Percentiles rank a stretch among this genome's conserved stretches.
phyloP scores from a whole-genome alignment of 2,797 vertebrate genomes.

The Poecilia wingei region DNA sequence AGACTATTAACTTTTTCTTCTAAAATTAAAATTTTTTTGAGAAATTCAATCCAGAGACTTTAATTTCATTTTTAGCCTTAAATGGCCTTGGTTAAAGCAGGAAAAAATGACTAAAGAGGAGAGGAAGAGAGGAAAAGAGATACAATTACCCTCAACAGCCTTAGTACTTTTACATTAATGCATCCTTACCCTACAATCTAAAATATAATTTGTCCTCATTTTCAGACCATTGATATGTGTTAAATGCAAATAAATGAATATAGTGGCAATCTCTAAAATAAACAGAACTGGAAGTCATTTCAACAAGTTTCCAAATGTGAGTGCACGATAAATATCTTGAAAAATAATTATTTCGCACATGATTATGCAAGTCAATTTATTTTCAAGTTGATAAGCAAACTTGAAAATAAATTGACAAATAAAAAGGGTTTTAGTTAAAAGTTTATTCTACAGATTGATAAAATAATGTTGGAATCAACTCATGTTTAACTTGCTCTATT shows the following conservation, averaged over 20 bases:
- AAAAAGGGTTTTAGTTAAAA: background rate
- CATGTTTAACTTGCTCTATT: background rate
- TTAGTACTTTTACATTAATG: background rate
- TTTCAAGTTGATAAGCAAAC: background rate
- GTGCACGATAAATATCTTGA: background rate
- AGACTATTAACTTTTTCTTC: background rate
- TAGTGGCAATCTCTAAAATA: background rate
- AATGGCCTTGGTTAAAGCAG: background rate
- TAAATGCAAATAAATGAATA: background rate
- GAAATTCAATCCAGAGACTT: background rate
- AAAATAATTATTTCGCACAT: background rate
- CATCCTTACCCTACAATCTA: background rate
- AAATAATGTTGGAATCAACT: background rate
- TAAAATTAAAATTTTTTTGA: background rate
- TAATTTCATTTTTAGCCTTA: background rate
- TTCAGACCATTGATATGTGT: background rate
- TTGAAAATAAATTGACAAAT: background rate
- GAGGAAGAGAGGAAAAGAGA: background rate
- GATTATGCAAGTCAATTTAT: background rate
- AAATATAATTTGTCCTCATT: background rate
- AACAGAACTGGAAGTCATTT: background rate
- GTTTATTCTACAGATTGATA: background rate
- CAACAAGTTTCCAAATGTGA: background rate
- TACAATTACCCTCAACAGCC: background rate
- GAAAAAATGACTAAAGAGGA: background rate